Conservation (phyloP, 2,113 vertebrate genomes). For the Ctenodactylus gundi region DNA sequence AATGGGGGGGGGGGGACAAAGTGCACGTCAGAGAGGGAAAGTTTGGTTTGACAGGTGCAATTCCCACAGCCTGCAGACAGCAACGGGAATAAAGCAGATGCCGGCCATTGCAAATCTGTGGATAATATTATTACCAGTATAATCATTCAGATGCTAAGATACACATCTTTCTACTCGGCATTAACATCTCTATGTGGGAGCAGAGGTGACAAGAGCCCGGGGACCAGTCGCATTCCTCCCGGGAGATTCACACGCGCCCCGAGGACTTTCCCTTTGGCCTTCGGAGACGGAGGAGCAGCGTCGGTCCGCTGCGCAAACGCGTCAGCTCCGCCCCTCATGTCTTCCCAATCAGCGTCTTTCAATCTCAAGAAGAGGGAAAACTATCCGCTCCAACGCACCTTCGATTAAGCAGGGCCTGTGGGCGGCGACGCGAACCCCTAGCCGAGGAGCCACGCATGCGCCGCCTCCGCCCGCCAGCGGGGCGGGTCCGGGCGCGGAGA, state of each 20-base stretch:
- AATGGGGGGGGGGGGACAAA: conserved; percentile 84
- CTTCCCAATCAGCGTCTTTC: not conserved
- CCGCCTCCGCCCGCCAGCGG: too few relatives aligned
- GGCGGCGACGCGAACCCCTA: not conserved
- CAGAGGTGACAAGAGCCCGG: conserved; percentile 52
- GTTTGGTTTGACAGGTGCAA: conserved; percentile 87
- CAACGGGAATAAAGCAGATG: conserved; percentile 85
- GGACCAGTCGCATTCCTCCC: conserved; percentile 30
- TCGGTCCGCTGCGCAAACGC: not conserved
- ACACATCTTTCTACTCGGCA: conserved; percentile 59
- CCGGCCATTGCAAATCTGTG: conserved; percentile 61
- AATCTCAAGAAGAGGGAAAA: not conserved
- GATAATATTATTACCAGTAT: conserved; percentile 55
- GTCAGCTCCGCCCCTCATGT: not conserved
- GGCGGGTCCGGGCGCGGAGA: not conserved
- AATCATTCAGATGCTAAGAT: conserved; percentile 71
- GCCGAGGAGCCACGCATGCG: too few relatives aligned
- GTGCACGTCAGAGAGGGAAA: conserved; percentile 83
- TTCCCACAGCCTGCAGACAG: conserved; percentile 82
- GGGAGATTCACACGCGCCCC: conserved; percentile 33
- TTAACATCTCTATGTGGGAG: conserved; percentile 62
- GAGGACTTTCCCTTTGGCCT: not conserved
- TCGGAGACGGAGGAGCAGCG: not conserved
- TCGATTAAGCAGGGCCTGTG: not conserved
- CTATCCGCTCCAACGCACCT: not conserved